phyloP scores from a whole-genome alignment of 2,888 invertebrate species.

The Hirtodrosophila confusa region DNA sequence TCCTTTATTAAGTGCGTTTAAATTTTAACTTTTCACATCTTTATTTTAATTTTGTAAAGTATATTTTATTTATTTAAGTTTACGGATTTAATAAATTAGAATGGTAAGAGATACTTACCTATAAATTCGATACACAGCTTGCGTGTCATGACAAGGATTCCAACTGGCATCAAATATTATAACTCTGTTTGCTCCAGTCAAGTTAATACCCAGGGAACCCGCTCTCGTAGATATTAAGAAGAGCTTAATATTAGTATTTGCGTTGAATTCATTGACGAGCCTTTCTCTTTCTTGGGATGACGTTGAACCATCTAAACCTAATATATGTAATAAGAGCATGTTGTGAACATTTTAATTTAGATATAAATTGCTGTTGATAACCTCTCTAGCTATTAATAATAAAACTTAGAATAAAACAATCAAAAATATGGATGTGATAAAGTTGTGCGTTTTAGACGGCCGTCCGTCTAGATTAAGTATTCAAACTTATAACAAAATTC shows the following conservation, averaged over 20 bases:
- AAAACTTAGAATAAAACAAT: neutral
- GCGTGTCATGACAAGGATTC: constrained; percentile 99
- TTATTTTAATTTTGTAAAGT: too few species aligned
- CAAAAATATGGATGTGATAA: too few species aligned
- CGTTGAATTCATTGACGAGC: constrained; percentile 97
- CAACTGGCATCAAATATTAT: constrained; percentile 99
- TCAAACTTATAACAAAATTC: too few species aligned
- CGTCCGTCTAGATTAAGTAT: too few species aligned
- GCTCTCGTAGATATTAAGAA: constrained; percentile 98
- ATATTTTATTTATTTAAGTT: too few species aligned
- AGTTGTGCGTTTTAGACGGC: too few species aligned
- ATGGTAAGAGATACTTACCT: constrained; percentile 74
- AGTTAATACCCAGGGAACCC: constrained; percentile 97
- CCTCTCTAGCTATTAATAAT: too few species aligned
- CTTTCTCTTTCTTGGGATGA: constrained; percentile 97
- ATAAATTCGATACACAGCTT: constrained; percentile 98
- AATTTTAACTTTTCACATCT: too few species aligned
- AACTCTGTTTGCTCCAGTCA: constrained; percentile 98
- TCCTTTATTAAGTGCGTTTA: too few species aligned
- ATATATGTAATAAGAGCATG: neutral
- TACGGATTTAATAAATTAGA: too few species aligned
- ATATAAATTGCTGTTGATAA: too few species aligned
- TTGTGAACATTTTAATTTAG: too few species aligned
- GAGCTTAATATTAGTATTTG: constrained; percentile 92
- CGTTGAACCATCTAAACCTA: constrained; percentile 97